Percentiles rank a stretch among this genome's conserved stretches.
Evolutionary conservation across 1,140 invertebrate genomes (phyloP).

Genomic region (Aphis craccivora): DNA sequence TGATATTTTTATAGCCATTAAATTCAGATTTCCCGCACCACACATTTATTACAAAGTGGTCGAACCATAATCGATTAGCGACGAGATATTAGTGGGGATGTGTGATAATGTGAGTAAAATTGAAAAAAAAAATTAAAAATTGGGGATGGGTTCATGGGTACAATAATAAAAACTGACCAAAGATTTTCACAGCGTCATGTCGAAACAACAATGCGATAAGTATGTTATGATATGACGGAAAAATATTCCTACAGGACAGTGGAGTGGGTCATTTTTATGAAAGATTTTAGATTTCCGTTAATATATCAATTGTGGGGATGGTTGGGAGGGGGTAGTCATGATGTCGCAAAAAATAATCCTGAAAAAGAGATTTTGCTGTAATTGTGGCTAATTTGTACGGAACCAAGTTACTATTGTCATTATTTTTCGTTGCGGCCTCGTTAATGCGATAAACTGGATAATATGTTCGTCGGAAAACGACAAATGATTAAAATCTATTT

Average conservation of each 20-base stretch:
- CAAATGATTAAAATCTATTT: neutral
- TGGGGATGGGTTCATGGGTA: neutral
- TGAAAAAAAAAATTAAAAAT: neutral
- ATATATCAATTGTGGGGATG: neutral
- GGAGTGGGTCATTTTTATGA: neutral
- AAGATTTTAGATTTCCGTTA: neutral
- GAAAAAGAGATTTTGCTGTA: neutral
- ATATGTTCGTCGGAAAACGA: neutral
- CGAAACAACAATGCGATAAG: neutral
- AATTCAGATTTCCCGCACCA: constrained; percentile 8
- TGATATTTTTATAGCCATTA: constrained; percentile 39
- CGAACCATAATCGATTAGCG: neutral
- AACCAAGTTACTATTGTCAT: neutral
- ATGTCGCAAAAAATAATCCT: neutral
- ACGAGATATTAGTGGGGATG: neutral
- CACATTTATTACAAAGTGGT: constrained; percentile 4
- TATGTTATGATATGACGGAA: neutral
- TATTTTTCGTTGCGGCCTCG: neutral
- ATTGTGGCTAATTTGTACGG: neutral
- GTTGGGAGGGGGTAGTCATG: neutral
- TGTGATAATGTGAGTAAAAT: neutral
- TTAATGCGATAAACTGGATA: neutral
- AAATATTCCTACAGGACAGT: neutral
- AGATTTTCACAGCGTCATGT: neutral
- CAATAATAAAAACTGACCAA: neutral